Percentiles rank a stretch among this genome's conserved stretches.
phyloP scores from a whole-genome alignment of 2,888 invertebrate species.

The Hypena proboscidalis region DNA sequence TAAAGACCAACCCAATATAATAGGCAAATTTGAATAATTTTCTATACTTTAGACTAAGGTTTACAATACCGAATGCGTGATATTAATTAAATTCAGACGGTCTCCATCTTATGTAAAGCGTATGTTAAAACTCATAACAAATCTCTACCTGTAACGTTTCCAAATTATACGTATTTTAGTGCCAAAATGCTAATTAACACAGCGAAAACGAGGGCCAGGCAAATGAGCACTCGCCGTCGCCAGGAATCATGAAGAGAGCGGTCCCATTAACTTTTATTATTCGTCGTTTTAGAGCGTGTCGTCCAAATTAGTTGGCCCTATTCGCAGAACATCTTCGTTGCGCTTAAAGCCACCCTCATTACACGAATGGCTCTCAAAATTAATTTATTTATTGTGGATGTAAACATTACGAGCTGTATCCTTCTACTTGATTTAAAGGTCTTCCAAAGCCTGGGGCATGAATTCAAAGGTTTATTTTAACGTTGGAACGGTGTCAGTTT shows the following conservation, averaged over 20 bases:
- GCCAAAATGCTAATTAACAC: conserved; percentile 83
- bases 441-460: conserved; percentile 7
- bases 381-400: conserved; percentile 61
- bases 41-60: too few relatives aligned
- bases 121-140: conserved; percentile 22
- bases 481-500: background rate
- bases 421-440: conserved; percentile 25
- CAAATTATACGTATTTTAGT: conserved; percentile 76
- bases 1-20: too few relatives aligned
- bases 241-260: conserved; percentile 79
- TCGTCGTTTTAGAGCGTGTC: conserved; percentile 79
- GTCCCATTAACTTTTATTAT: conserved; percentile 83
- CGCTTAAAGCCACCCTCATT: conserved; percentile 62
- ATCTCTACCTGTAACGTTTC: conserved; percentile 48
- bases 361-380: conserved; percentile 62
- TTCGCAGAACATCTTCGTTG: conserved; percentile 70
- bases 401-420: conserved; percentile 37
- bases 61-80: too few relatives aligned
- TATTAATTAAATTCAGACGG: too few relatives aligned
- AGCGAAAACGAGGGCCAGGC: conserved; percentile 68
- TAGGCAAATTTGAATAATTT: too few relatives aligned
- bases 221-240: conserved; percentile 74
- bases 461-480: background rate
- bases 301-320: conserved; percentile 82
- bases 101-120: too few relatives aligned